phyloP scores from a whole-genome alignment of 2,888 invertebrate genomes.

The Ornithoptera alexandrae region DNA sequence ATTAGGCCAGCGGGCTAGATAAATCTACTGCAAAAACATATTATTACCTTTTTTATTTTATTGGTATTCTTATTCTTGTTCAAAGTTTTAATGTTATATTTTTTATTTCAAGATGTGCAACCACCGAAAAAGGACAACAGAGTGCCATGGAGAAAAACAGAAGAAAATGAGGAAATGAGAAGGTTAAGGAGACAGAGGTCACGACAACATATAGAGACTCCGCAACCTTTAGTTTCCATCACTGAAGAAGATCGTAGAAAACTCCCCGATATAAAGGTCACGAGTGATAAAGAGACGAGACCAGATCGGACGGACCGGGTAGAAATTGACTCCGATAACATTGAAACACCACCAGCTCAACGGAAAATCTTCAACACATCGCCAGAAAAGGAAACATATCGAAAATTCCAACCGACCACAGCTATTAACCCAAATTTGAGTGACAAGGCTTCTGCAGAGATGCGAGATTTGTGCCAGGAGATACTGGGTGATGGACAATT shows the following conservation, averaged over 20 bases:
- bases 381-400: slow-evolving; percentile 81
- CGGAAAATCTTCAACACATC: slow-evolving; percentile 84
- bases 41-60: too few relatives aligned
- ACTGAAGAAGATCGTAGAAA: slow-evolving; percentile 83
- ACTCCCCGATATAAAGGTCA: slow-evolving; percentile 68
- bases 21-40: too few relatives aligned
- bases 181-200: slow-evolving; percentile 80
- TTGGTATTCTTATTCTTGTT: too few relatives aligned
- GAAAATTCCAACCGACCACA: slow-evolving; percentile 70
- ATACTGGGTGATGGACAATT: slow-evolving; percentile 88
- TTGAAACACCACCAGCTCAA: slow-evolving; percentile 92
- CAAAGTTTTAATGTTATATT: background rate
- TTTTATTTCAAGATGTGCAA: slow-evolving; percentile 81
- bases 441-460: slow-evolving; percentile 62
- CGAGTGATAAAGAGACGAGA: slow-evolving; percentile 48
- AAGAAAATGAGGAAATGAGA: slow-evolving; percentile 83
- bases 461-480: slow-evolving; percentile 74
- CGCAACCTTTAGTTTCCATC: slow-evolving; percentile 77
- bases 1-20: too few relatives aligned
- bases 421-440: slow-evolving; percentile 42
- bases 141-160: slow-evolving; percentile 87
- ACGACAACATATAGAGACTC: slow-evolving; percentile 66
- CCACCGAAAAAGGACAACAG: slow-evolving; percentile 87
- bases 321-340: slow-evolving; percentile 94
- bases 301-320: slow-evolving; percentile 80